These are phyloP conservation scores for Drosophila nebulosa DNA, from an alignment of 1,140 invertebrate species.

Conservation along the genomic window DNA sequence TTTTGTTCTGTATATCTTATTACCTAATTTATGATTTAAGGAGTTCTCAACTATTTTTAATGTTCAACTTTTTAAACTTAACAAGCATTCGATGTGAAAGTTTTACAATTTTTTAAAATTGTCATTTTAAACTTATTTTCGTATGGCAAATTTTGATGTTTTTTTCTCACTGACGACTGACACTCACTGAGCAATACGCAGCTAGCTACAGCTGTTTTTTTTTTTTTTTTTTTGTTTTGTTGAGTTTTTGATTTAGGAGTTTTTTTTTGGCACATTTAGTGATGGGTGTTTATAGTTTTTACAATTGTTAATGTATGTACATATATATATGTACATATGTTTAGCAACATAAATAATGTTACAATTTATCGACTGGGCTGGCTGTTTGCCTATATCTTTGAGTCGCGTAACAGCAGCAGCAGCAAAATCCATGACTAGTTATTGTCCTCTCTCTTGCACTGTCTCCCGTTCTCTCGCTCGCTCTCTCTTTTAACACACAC, in stretches of 20 bases:
- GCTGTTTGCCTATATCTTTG: neutral
- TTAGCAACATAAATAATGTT: neutral
- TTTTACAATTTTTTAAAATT: no score
- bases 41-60: no score
- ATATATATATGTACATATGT: conserved; percentile 1
- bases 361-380: neutral
- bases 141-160: neutral
- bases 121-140: no score
- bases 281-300: conserved; percentile 33
- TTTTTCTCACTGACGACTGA: neutral
- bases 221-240: neutral
- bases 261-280: neutral
- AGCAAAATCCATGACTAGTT: neutral
- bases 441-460: neutral
- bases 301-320: neutral
- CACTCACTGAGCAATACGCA: neutral
- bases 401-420: neutral
- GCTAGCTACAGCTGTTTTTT: neutral
- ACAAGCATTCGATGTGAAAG: no score
- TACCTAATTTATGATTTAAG: no score
- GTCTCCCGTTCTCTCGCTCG: neutral
- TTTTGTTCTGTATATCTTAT: neutral
- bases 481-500: neutral
- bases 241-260: neutral
- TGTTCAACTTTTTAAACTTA: no score